Percentiles rank a stretch among this genome's conserved stretches.
phyloP scores from a whole-genome alignment of 2,797 vertebrate species.

The Sylvia borin region DNA sequence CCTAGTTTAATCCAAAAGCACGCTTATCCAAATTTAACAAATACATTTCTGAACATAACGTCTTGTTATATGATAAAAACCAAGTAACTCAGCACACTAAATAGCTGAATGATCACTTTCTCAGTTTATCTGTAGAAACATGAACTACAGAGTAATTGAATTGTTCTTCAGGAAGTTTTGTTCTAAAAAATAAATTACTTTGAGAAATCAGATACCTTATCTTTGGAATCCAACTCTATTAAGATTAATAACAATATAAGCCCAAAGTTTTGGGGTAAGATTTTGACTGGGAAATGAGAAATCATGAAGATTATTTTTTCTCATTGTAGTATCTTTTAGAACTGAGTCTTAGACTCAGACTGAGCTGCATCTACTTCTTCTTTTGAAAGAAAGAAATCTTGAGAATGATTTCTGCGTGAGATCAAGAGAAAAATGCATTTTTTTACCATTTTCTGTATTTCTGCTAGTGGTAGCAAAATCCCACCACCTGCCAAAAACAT shows the following conservation, averaged over 20 bases:
- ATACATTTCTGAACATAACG: background rate
- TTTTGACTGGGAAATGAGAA: background rate
- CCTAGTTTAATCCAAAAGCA: slow-evolving; percentile 4
- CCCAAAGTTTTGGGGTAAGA: background rate
- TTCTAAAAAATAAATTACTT: slow-evolving; percentile 15
- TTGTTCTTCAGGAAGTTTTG: background rate
- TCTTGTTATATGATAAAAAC: background rate
- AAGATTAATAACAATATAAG: background rate
- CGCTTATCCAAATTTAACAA: slow-evolving; percentile 6
- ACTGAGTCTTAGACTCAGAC: background rate
- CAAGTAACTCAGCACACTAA: background rate
- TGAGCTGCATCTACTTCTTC: background rate
- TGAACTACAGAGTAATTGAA: background rate
- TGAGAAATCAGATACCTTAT: background rate
- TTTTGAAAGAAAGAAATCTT: background rate
- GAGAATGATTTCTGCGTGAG: background rate
- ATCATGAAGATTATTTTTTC: background rate
- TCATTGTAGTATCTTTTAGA: background rate
- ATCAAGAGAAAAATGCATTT: background rate
- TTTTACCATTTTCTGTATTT: background rate
- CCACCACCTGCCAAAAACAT: background rate
- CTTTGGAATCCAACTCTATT: background rate
- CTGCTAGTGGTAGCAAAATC: background rate
- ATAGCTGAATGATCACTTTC: background rate
- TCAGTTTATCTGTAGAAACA: background rate